Base-by-base conservation (phyloP, 2,888 invertebrate species). In the Molorchus minor region DNA sequence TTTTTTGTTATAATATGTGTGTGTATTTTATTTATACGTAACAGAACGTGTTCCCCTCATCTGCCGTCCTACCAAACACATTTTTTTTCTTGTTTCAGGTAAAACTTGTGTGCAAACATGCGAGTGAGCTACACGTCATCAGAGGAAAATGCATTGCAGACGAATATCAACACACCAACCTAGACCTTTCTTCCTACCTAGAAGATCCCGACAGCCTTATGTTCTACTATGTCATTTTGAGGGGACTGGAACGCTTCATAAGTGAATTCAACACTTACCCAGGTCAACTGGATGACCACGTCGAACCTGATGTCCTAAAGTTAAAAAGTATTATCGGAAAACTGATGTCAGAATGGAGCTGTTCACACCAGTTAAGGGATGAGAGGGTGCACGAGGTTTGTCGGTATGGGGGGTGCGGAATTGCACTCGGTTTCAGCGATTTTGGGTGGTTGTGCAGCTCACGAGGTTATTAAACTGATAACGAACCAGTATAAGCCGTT, bases 401-500 rank as follows among this genome's bases (percentile, higher is more conserved):
- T 76, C 87, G 97, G 25, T 45, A 45, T 30, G 52, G 52, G 12
- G 97, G 97, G 95, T 7, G 88, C 93, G 7, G 98, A 99, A 81
- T 83, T 98, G 59, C 98, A 98, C 80, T 92, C 95, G 21, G 88
- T 98, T 8, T 95, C 98, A 8, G 92, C 98, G 3, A 94, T 80
- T 74, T 60, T 77, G 80, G 94, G 92, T 63, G 98, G 98, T 2
- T 92, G 95, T 77, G 92, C 93, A 19, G 97, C 98, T 4, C 98
- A 99, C 76, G 98, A 98, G 84, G 90, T 90, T 2, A 95, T 98
- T 65, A 99, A 99, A 83, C 84, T 99, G 56, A 86, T 98, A 54
- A 98, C 98, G 1, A 88, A 89, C 75, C 99, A 99, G 83, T 99
- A 96, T 81, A 93, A 95, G 75, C 98, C 98, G 30, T 86, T 99